A percentile compares a stretch with the other conserved stretches of the same genome.
Conservation (phyloP, 2,113 vertebrate species). For the Nicator chloris region DNA sequence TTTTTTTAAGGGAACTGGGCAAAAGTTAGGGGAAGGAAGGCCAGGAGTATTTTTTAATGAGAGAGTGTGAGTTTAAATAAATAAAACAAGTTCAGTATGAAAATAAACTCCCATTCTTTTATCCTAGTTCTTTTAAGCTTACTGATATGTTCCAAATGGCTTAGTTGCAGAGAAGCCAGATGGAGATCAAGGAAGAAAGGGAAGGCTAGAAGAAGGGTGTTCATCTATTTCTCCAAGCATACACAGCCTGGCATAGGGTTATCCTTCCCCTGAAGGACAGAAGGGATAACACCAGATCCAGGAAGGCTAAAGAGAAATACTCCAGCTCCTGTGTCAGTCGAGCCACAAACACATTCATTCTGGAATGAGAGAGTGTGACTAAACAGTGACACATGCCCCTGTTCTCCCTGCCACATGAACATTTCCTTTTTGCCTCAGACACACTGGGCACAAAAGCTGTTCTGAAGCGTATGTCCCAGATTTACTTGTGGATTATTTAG, state of each 20-base stretch:
- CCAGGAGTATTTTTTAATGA: background rate
- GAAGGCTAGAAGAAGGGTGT: background rate
- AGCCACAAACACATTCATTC: background rate
- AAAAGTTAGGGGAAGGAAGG: background rate
- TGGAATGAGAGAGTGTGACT: background rate
- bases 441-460: background rate
- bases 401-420: background rate
- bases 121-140: background rate
- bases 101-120: background rate
- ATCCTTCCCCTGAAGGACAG: background rate
- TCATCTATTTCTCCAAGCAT: background rate
- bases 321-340: background rate
- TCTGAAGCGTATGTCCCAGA: background rate
- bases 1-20: background rate
- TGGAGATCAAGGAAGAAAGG: background rate
- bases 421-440: background rate
- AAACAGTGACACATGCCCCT: rapidly evolving
- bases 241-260: background rate
- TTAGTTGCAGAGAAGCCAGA: background rate
- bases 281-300: background rate
- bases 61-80: background rate
- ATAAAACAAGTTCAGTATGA: background rate
- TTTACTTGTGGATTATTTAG: background rate
- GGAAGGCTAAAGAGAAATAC: background rate
- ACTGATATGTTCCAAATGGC: background rate